Conservation (phyloP, 2,888 invertebrate species). For the Cheilosia grossa region DNA sequence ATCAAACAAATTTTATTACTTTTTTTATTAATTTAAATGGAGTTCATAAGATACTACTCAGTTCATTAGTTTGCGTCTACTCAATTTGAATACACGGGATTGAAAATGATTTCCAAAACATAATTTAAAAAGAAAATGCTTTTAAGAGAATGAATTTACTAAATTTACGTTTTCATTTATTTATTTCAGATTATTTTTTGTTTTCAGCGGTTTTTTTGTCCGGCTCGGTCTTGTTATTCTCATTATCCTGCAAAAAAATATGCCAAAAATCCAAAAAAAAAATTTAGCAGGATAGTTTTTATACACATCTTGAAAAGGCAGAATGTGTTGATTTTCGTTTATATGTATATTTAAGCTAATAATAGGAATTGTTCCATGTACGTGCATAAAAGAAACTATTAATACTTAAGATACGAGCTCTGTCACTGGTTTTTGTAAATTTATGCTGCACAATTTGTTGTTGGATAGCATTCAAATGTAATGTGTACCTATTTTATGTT, state of each 20-base stretch:
- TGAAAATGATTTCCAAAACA: constrained; percentile 26
- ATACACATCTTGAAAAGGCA: constrained; percentile 46
- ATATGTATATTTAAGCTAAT: constrained; percentile 55
- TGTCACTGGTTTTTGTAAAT: constrained; percentile 6
- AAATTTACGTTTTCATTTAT: constrained; percentile 11
- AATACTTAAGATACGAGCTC: constrained; percentile 35
- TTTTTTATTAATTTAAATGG: no score
- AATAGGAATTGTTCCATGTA: constrained; percentile 76
- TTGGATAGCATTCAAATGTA: background rate
- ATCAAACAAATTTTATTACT: constrained; percentile 41
- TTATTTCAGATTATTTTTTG: constrained; percentile 60
- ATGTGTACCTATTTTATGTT: background rate
- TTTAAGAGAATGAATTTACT: constrained; percentile 19
- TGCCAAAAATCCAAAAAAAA: constrained; percentile 76
- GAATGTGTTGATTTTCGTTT: constrained; percentile 41
- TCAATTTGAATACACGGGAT: constrained; percentile 13
- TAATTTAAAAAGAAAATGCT: constrained; percentile 41
- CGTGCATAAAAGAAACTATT: constrained; percentile 69
- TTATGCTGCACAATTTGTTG: background rate
- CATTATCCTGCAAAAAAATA: constrained; percentile 83
- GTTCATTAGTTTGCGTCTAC: constrained; percentile 12
- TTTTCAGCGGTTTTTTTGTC: constrained; percentile 71
- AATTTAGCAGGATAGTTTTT: constrained; percentile 61
- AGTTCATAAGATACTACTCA: constrained; percentile 12
- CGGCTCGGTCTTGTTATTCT: constrained; percentile 80